A percentile compares a stretch with the other conserved stretches of the same genome.
These are phyloP conservation scores for Climacteris rufus DNA, from an alignment of 2,113 vertebrate genomes.

Conservation along the genomic window DNA sequence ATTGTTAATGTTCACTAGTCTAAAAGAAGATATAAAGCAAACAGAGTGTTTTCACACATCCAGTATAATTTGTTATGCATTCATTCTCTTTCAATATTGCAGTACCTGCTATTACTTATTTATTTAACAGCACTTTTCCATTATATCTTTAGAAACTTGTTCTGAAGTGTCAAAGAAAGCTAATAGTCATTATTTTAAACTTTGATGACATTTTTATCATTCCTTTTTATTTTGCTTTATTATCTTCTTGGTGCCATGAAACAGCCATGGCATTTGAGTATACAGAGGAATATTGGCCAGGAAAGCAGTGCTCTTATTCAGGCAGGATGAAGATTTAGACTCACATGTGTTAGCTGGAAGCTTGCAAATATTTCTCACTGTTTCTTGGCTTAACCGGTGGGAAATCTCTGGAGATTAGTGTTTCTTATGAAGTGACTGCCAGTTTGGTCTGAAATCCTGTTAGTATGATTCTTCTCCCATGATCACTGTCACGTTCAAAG, in stretches of 20 bases:
- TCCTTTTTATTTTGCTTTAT: background rate
- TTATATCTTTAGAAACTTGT: background rate
- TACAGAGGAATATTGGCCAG: background rate
- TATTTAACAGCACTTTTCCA: background rate
- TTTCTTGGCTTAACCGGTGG: slow-evolving; percentile 38
- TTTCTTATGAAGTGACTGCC: slow-evolving; percentile 1
- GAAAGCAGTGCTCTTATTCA: background rate
- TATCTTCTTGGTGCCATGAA: background rate
- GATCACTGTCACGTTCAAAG: background rate
- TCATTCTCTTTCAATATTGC: background rate
- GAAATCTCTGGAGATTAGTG: slow-evolving; percentile 39
- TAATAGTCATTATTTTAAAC: background rate
- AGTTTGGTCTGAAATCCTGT: slow-evolving; percentile 44
- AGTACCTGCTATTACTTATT: background rate
- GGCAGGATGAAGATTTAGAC: background rate
- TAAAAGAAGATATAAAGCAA: background rate
- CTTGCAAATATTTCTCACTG: slow-evolving; percentile 22
- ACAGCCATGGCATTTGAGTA: background rate
- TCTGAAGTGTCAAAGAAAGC: background rate
- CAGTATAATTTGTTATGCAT: background rate
- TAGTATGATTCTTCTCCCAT: slow-evolving; percentile 21
- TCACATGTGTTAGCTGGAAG: background rate
- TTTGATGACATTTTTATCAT: background rate
- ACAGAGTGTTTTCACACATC: background rate
- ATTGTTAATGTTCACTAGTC: background rate